phyloP scores from a whole-genome alignment of 2,113 vertebrate species.

The Lepus americanus region DNA sequence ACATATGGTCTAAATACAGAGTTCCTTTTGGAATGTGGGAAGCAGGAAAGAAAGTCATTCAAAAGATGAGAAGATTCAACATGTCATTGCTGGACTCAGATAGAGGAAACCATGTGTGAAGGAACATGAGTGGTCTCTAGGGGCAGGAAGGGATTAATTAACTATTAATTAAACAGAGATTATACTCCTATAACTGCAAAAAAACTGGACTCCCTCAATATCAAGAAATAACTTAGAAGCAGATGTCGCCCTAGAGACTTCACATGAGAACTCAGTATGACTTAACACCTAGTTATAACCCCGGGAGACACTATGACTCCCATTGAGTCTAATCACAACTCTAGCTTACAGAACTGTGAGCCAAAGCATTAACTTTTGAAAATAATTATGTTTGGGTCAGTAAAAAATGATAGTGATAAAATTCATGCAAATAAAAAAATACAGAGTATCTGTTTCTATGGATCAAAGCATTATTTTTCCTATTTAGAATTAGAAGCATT shows the following conservation, averaged over 20 bases:
- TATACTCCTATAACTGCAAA: not conserved
- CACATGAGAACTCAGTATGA: not conserved
- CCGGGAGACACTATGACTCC: not conserved
- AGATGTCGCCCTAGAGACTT: not conserved
- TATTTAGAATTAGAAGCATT: not conserved
- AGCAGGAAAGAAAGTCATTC: not conserved
- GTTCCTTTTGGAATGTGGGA: not conserved
- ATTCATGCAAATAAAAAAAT: not conserved
- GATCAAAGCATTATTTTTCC: not conserved
- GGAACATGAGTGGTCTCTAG: fast-evolving
- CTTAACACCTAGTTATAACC: not conserved
- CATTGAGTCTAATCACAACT: not conserved
- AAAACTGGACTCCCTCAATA: not conserved
- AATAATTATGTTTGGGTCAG: not conserved
- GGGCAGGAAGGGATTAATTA: not conserved
- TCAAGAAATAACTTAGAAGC: not conserved
- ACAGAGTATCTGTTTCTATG: not conserved
- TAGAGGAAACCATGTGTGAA: fast-evolving
- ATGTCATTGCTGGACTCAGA: not conserved
- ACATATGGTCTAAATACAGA: not conserved
- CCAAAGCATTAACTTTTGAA: not conserved
- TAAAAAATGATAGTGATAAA: not conserved
- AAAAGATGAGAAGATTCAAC: not conserved
- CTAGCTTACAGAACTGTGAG: not conserved
- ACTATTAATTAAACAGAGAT: not conserved